These are phyloP conservation scores for Melanaphis sacchari DNA, from an alignment of 1,140 invertebrate species.

Conservation along the genomic window DNA sequence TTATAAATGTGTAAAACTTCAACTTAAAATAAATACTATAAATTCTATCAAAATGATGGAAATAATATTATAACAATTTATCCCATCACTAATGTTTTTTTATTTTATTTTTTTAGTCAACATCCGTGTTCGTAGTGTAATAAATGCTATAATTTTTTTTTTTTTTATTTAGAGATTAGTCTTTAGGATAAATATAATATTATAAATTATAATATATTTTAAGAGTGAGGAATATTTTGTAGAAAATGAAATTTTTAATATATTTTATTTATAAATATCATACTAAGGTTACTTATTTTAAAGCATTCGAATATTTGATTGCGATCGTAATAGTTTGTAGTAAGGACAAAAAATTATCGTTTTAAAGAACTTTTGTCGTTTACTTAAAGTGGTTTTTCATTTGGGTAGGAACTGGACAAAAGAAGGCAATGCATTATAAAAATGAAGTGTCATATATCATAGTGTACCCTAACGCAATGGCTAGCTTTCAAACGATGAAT, in stretches of 20 bases:
- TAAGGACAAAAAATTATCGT: conserved; percentile 19
- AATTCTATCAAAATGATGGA: background rate
- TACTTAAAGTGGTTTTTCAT: conserved; percentile 42
- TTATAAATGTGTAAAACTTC: background rate
- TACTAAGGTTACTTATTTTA: background rate
- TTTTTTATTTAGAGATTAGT: background rate
- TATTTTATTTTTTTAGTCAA: background rate
- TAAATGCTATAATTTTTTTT: background rate
- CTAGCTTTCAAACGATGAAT: conserved; percentile 44
- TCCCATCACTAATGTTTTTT: background rate
- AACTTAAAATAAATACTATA: background rate
- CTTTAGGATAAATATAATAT: background rate
- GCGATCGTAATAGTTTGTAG: background rate
- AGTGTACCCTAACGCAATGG: background rate
- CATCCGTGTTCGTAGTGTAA: too few species aligned
- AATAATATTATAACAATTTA: background rate
- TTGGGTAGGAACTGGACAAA: background rate
- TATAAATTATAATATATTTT: background rate
- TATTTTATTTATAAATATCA: background rate
- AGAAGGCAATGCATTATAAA: conserved; percentile 30
- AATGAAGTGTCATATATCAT: conserved; percentile 27
- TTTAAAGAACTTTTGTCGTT: conserved; percentile 5
- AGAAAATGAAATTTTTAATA: background rate
- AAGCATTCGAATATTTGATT: background rate
- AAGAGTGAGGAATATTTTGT: background rate